phyloP scores from a whole-genome alignment of 1,140 invertebrate genomes.

The Sinonovacula constricta region DNA sequence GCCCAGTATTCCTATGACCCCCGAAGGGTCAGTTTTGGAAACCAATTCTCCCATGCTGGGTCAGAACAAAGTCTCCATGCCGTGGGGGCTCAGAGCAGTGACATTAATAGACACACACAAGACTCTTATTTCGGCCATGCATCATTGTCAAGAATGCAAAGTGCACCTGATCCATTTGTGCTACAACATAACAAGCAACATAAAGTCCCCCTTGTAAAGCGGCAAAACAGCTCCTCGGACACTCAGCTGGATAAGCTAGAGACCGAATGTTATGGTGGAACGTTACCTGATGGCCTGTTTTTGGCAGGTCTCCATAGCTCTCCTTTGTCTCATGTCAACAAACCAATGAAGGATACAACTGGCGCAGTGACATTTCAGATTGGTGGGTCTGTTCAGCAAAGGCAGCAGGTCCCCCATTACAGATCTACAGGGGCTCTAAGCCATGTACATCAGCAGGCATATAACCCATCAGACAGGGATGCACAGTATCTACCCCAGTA shows the following conservation, averaged over 20 bases:
- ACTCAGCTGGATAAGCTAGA: constrained; percentile 82
- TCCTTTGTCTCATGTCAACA: background rate
- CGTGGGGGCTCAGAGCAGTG: too few species aligned
- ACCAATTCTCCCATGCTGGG: too few species aligned
- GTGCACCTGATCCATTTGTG: constrained; percentile 56
- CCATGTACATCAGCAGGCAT: background rate
- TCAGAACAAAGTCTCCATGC: too few species aligned
- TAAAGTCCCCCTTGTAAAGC: constrained; percentile 49
- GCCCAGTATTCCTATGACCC: constrained; percentile 51
- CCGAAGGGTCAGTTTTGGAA: constrained; percentile 23
- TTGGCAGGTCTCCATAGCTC: constrained; percentile 21
- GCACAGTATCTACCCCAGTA: constrained; percentile 3
- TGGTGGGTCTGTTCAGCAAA: constrained; percentile 1
- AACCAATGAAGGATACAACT: constrained; percentile 14
- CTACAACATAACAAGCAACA: constrained; percentile 19
- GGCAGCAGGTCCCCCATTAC: constrained; percentile 1
- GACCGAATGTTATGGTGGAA: constrained; percentile 7
- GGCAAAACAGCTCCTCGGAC: constrained; percentile 82
- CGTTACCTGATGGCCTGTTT: too few species aligned
- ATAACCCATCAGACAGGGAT: constrained; percentile 9
- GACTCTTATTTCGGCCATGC: constrained; percentile 53
- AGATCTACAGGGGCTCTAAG: background rate
- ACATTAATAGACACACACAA: too few species aligned
- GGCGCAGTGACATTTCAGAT: constrained; percentile 50
- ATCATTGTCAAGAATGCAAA: constrained; percentile 60